phyloP scores from a whole-genome alignment of 2,888 invertebrate genomes.

The Campopleginae sp. region DNA sequence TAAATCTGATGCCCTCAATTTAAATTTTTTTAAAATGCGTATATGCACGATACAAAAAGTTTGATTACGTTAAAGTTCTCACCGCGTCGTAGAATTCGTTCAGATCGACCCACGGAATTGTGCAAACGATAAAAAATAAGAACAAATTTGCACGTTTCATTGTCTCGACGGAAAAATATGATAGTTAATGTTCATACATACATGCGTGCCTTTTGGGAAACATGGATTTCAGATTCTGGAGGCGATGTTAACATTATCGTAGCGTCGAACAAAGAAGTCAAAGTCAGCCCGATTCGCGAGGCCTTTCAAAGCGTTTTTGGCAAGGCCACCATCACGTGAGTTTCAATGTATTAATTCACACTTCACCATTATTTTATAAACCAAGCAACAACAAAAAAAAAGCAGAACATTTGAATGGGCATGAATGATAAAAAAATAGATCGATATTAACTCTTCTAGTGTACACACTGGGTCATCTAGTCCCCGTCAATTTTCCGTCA shows the following conservation, averaged over 20 bases:
- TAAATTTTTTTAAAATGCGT: not conserved
- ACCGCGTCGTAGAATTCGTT: not conserved
- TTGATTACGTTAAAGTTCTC: not conserved
- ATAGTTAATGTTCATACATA: slow-evolving; percentile 34
- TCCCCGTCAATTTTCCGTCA: too few relatives aligned
- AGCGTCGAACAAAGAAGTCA: slow-evolving; percentile 91
- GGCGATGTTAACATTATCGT: slow-evolving; percentile 91
- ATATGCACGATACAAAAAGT: too few relatives aligned
- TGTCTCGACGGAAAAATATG: slow-evolving; percentile 51
- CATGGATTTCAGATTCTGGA: slow-evolving; percentile 88
- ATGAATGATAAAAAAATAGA: too few relatives aligned
- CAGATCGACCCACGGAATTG: not conserved
- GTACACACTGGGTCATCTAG: too few relatives aligned
- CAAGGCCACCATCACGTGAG: slow-evolving; percentile 91
- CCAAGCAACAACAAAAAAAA: not conserved
- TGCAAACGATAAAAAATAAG: not conserved
- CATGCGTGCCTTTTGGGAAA: slow-evolving; percentile 52
- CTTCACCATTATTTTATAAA: not conserved
- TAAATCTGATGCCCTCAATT: not conserved
- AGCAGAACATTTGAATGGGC: not conserved
- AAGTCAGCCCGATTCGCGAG: slow-evolving; percentile 91
- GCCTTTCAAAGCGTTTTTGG: slow-evolving; percentile 93
- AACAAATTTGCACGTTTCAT: not conserved
- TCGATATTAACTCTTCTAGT: too few relatives aligned
- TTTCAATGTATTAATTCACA: slow-evolving; percentile 47